Evolutionary conservation across 2,888 invertebrate species (phyloP), one percentile per base, ranked within the genome.

Genomic region (Nomada flava): DNA sequence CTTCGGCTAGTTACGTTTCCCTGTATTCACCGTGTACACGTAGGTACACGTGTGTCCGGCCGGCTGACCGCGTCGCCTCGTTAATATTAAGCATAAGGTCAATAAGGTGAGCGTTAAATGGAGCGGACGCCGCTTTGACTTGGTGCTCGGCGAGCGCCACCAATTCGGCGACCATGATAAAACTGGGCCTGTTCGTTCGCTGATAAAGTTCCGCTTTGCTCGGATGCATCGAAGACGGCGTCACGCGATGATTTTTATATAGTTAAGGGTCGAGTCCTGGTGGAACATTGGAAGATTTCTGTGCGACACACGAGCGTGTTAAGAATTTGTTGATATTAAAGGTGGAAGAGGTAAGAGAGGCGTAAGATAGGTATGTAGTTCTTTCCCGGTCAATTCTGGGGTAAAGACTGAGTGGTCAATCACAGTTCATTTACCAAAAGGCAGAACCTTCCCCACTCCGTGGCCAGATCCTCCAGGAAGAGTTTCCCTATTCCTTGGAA

Each of bases 1-100:
- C 88, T 80, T 79, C 80, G 84, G 78, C 76, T 76, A 70, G 83
- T 83, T 87, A 85, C 79, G 75, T 87, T 70, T 86, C 81, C 82
- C 81, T 84, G 81, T 82, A 79, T 82, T 68, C 69, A 18, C 0
- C 69, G 67, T 67, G 53, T 69, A 64, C 76, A 42, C 62, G 72
- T 75, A 64, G 23, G 20, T 65, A 36, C 50, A 57, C 64, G 73
- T 64, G n/a, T 65, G 62, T 36, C 55, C 69, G 42, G 52, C 68
- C 47, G 62, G 53, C 63, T 15, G 50, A 44, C 59, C 70, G 55
- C 77, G 62, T 64, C 67, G 78, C 71, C 74, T 75, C 73, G 70
- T 86, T 85, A 85, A 81, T 69, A 73, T 85, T 81, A 79, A 86
- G 83, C 79, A 72, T 75, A 71, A 76, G 77, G 77, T 84, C 82